These are phyloP conservation scores for Calameuta pallipes DNA, from an alignment of 2,888 invertebrate species.

Conservation along the genomic window DNA sequence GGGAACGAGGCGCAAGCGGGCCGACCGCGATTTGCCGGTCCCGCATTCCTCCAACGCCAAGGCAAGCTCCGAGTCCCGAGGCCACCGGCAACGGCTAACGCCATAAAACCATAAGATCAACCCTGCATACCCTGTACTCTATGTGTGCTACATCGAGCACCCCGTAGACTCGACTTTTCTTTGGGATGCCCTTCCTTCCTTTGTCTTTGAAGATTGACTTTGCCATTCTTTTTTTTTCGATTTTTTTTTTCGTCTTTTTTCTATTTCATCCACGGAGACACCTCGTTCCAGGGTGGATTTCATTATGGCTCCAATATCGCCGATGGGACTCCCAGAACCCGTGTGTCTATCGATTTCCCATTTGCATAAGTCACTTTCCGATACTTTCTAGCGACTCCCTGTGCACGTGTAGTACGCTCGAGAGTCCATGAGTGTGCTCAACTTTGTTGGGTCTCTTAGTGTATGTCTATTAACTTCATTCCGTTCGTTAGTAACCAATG, in stretches of 20 bases:
- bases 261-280: no score
- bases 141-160: constrained; percentile 22
- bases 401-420: background rate
- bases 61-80: constrained; percentile 51
- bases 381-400: background rate
- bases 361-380: constrained; percentile 7
- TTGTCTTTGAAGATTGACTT: background rate
- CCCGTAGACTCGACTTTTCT: background rate
- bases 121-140: constrained; percentile 1
- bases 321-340: background rate
- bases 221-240: background rate
- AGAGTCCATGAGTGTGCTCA: background rate
- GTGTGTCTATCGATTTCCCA: background rate
- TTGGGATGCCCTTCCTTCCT: background rate
- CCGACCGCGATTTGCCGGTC: constrained; percentile 65
- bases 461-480: background rate
- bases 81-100: constrained; percentile 31
- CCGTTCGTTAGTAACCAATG: background rate
- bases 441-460: background rate
- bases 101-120: constrained; percentile 8
- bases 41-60: constrained; percentile 45
- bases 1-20: constrained; percentile 61
- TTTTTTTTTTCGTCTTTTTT: background rate
- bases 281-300: background rate
- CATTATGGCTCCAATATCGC: background rate